phyloP scores from a whole-genome alignment of 2,888 invertebrate species.

The Anarsia innoxiella region DNA sequence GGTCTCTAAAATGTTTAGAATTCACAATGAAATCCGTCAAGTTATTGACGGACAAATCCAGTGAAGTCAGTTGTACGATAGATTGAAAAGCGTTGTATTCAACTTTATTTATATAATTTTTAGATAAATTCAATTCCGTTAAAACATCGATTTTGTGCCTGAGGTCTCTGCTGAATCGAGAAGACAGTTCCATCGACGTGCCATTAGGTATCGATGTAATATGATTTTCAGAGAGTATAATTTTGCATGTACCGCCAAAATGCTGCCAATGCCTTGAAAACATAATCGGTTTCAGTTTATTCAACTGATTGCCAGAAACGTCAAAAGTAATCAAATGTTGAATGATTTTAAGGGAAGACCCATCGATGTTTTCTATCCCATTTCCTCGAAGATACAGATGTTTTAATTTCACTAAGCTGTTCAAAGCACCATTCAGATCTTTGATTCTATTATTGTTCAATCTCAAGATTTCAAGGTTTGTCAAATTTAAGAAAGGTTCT shows the following conservation, averaged over 20 bases:
- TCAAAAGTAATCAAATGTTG: slow-evolving; percentile 59
- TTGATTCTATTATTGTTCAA: slow-evolving; percentile 52
- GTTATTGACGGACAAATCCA: slow-evolving; percentile 53
- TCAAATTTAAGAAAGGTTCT: slow-evolving; percentile 50
- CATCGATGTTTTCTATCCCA: slow-evolving; percentile 44
- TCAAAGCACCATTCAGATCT: slow-evolving; percentile 56
- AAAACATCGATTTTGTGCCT: slow-evolving; percentile 26
- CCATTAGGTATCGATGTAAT: slow-evolving; percentile 44
- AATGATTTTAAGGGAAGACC: slow-evolving; percentile 46
- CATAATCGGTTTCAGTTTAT: slow-evolving; percentile 38
- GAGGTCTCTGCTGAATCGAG: slow-evolving; percentile 29
- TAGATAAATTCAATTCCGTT: slow-evolving; percentile 54
- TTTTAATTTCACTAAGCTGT: slow-evolving; percentile 42
- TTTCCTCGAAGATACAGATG: slow-evolving; percentile 52
- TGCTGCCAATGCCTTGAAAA: slow-evolving; percentile 57
- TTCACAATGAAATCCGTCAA: slow-evolving; percentile 43
- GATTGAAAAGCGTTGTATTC: slow-evolving; percentile 54
- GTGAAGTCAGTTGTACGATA: slow-evolving; percentile 34
- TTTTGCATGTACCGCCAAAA: slow-evolving; percentile 44
- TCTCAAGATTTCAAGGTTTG: slow-evolving; percentile 37
- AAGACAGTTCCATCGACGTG: slow-evolving; percentile 29
- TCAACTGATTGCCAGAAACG: slow-evolving; percentile 48
- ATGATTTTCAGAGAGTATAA: slow-evolving; percentile 48
- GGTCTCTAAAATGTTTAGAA: slow-evolving; percentile 35
- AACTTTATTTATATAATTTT: slow-evolving; percentile 44